These are phyloP conservation scores for Tympanuchus pallidicinctus DNA, from an alignment of 2,113 vertebrate species.

Conservation along the genomic window DNA sequence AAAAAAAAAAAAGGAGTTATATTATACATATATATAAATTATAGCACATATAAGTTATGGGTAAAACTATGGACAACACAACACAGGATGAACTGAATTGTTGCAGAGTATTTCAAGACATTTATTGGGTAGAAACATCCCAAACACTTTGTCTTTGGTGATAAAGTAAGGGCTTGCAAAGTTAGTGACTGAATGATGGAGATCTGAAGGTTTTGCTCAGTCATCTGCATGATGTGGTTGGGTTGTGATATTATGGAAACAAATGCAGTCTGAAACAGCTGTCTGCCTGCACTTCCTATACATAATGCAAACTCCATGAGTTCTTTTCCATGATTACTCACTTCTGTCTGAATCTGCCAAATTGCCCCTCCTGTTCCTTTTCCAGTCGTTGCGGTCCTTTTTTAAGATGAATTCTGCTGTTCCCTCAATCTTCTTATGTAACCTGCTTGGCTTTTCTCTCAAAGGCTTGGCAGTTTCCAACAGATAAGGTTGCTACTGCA, in stretches of 20 bases:
- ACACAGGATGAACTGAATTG: background rate
- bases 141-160: background rate
- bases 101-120: background rate
- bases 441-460: background rate
- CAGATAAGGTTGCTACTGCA: background rate
- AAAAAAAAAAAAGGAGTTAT: background rate
- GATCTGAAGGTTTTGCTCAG: background rate
- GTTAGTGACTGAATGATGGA: background rate
- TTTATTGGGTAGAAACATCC: background rate
- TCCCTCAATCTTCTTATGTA: background rate
- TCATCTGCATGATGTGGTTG: background rate
- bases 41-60: too few relatives aligned
- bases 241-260: background rate
- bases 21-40: background rate
- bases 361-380: background rate
- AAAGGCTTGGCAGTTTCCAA: background rate
- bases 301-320: background rate
- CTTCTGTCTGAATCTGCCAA: background rate
- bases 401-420: background rate
- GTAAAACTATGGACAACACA: background rate
- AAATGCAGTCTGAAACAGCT: background rate
- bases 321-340: background rate
- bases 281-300: background rate
- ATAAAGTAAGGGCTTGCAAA: background rate
- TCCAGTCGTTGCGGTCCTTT: background rate